Evolutionary conservation across 2,888 invertebrate species (phyloP).

Genomic region (Andrena haemorrhoa): DNA sequence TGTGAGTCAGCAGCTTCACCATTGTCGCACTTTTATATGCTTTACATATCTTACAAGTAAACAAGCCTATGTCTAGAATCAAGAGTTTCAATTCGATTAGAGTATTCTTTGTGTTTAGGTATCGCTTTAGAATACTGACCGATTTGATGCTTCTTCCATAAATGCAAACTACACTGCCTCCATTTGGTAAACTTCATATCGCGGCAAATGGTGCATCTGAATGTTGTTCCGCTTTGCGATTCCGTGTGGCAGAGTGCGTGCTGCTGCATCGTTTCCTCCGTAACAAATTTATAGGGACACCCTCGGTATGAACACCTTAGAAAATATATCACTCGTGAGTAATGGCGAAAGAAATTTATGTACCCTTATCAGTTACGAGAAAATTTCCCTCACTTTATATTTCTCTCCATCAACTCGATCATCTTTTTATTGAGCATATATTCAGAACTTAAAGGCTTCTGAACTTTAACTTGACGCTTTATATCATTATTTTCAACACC

Average conservation of each 20-base stretch:
- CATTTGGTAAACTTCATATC: constrained; percentile 87
- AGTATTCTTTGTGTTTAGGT: not conserved
- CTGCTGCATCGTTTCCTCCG: constrained; percentile 81
- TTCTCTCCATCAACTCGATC: constrained; percentile 75
- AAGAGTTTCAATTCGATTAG: not conserved
- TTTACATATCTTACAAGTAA: constrained; percentile 87
- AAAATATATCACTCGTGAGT: constrained; percentile 39
- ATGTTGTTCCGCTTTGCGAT: constrained; percentile 80
- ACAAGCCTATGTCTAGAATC: constrained; percentile 86
- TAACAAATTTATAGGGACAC: constrained; percentile 86
- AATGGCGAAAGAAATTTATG: not conserved
- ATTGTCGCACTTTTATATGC: constrained; percentile 86
- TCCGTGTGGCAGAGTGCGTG: constrained; percentile 86
- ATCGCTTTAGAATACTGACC: constrained; percentile 65
- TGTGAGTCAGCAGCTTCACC: constrained; percentile 88
- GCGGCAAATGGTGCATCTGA: constrained; percentile 86
- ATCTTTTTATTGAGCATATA: constrained; percentile 73
- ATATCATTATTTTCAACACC: constrained; percentile 50
- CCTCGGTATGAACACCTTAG: constrained; percentile 86
- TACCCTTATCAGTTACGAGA: not conserved
- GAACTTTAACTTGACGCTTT: constrained; percentile 68
- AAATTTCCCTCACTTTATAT: constrained; percentile 70
- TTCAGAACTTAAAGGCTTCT: constrained; percentile 69
- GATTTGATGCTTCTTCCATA: constrained; percentile 89
- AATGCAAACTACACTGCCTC: constrained; percentile 89